Evolutionary conservation across 1,140 invertebrate genomes (phyloP).

Genomic region (Hetaerina americana): DNA sequence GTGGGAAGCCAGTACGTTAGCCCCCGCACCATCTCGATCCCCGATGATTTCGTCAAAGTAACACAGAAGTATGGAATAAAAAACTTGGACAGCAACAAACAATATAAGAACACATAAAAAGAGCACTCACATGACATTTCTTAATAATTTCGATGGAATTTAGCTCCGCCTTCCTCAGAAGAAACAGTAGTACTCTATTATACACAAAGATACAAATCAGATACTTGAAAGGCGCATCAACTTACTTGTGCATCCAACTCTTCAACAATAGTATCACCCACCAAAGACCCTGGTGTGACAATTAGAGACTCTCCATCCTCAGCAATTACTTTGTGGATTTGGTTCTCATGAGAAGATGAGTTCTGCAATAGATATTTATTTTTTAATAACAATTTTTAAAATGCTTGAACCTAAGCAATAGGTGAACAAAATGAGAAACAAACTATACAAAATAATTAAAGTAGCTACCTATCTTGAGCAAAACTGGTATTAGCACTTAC

Average conservation of each 20-base stretch:
- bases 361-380: background rate
- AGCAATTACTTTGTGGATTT: conserved; percentile 7
- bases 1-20: too few species aligned
- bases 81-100: background rate
- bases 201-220: background rate
- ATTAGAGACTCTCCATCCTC: conserved; percentile 8
- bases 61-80: too few species aligned
- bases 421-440: too few species aligned
- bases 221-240: too few species aligned
- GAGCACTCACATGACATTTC: background rate
- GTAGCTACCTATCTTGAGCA: too few species aligned
- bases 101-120: background rate
- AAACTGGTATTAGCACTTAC: too few species aligned
- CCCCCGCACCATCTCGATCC: too few species aligned
- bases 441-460: too few species aligned
- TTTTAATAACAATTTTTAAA: background rate
- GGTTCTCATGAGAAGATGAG: background rate
- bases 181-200: background rate
- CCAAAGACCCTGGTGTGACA: conserved; percentile 5
- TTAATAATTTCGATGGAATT: too few species aligned
- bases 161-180: too few species aligned
- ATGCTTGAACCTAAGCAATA: too few species aligned
- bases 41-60: too few species aligned
- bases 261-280: background rate
- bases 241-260: conserved; percentile 5